These are phyloP conservation scores for Luscinia luscinia DNA, from an alignment of 2,797 vertebrate species.

Conservation along the genomic window DNA sequence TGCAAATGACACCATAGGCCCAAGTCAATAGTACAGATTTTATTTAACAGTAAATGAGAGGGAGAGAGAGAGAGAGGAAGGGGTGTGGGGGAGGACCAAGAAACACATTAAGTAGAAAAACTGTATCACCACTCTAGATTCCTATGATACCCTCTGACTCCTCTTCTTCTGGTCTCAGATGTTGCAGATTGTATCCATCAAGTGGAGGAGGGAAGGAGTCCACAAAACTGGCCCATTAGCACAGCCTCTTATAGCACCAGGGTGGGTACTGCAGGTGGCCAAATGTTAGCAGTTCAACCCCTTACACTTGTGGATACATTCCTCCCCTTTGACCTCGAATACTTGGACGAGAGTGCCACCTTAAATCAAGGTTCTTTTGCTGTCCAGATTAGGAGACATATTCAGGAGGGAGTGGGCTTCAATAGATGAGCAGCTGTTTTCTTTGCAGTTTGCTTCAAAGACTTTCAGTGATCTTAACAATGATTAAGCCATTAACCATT, in stretches of 20 bases:
- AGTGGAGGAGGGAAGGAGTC: neutral
- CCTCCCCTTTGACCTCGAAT: neutral
- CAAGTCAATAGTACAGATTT: neutral
- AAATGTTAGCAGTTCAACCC: neutral
- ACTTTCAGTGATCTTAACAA: neutral
- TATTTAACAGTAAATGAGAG: neutral
- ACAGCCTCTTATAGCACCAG: neutral
- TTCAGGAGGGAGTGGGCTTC: neutral
- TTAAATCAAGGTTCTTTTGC: neutral
- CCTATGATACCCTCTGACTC: neutral
- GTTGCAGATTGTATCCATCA: neutral
- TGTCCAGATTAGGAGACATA: neutral
- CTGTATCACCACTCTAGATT: neutral
- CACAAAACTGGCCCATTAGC: neutral
- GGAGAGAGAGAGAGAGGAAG: neutral
- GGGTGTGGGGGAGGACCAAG: neutral
- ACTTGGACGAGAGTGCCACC: neutral
- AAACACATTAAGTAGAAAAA: neutral
- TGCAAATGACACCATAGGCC: neutral
- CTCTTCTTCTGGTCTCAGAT: neutral
- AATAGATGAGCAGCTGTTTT: neutral
- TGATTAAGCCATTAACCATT: neutral
- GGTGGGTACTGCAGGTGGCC: neutral
- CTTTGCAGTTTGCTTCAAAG: neutral
- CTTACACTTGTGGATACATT: neutral